phyloP scores from a whole-genome alignment of 92 coral and sea anemone genomes.

The Epizoanthus ramosus region DNA sequence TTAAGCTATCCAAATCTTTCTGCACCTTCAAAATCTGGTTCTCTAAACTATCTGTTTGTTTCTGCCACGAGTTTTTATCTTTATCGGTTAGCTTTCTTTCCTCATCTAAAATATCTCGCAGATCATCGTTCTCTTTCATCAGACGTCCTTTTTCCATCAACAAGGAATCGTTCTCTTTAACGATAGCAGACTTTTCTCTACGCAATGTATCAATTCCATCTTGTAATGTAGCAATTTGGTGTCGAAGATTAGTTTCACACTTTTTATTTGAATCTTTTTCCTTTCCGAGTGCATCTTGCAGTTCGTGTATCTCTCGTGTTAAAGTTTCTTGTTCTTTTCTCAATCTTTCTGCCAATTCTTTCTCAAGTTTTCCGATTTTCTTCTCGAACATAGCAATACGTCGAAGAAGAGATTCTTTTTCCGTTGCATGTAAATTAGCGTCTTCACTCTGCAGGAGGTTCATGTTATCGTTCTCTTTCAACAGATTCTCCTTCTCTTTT shows the following conservation, averaged over 20 bases:
- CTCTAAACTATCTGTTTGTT: background rate
- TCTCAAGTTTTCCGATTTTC: constrained; percentile 17
- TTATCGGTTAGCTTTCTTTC: background rate
- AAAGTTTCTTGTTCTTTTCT: constrained; percentile 47
- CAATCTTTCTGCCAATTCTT: constrained; percentile 34
- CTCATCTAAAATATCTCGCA: background rate
- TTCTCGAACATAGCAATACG: constrained; percentile 4
- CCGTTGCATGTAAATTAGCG: background rate
- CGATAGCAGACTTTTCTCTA: background rate
- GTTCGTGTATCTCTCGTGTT: constrained; percentile 53
- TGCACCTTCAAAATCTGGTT: background rate
- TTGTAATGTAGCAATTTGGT: constrained; percentile 44
- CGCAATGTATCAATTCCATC: constrained; percentile 54
- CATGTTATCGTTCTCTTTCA: constrained; percentile 28
- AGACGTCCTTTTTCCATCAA: constrained; percentile 1
- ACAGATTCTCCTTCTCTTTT: constrained; percentile 40
- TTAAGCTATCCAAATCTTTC: background rate
- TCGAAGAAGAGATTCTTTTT: constrained; percentile 35
- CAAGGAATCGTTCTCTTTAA: constrained; percentile 3
- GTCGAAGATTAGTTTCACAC: constrained; percentile 43
- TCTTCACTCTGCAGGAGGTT: background rate
- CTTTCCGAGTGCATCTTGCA: constrained; percentile 57
- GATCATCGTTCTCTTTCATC: constrained; percentile 1
- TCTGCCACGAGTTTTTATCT: constrained; percentile 2
- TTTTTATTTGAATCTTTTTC: constrained; percentile 56